phyloP scores from a whole-genome alignment of 2,888 invertebrate genomes.

The Mesoligia furuncula region DNA sequence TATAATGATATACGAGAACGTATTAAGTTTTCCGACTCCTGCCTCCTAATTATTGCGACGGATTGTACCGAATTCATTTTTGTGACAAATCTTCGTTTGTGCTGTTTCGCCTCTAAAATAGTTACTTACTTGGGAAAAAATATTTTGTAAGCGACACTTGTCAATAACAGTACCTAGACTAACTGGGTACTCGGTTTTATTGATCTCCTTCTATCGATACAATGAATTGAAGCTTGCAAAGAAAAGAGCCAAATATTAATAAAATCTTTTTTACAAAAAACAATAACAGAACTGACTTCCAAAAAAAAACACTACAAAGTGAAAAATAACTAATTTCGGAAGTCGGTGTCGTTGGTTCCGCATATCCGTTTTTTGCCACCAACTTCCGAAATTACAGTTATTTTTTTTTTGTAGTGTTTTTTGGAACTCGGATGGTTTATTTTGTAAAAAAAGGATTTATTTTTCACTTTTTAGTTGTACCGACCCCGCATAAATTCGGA shows the following conservation, averaged over 20 bases:
- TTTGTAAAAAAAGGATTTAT: too few relatives aligned
- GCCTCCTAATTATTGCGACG: constrained; percentile 44
- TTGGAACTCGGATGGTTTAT: too few relatives aligned
- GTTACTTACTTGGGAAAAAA: neutral
- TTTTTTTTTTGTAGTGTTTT: too few relatives aligned
- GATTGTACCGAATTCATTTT: constrained; percentile 35
- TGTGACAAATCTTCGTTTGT: constrained; percentile 11
- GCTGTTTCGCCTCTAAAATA: constrained; percentile 25
- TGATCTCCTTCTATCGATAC: neutral
- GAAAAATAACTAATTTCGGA: too few relatives aligned
- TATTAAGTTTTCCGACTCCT: constrained; percentile 22
- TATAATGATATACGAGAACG: constrained; percentile 16
- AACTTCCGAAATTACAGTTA: too few relatives aligned
- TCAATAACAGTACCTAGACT: neutral
- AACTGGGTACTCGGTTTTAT: neutral
- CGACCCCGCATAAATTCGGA: neutral
- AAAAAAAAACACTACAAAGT: too few relatives aligned
- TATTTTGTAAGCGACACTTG: constrained; percentile 11
- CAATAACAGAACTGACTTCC: too few relatives aligned
- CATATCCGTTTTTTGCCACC: too few relatives aligned
- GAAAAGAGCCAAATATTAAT: neutral
- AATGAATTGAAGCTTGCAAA: neutral
- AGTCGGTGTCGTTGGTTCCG: too few relatives aligned
- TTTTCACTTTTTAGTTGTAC: too few relatives aligned
- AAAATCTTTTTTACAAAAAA: neutral